A percentile compares a stretch with the other conserved stretches of the same genome.
These are phyloP conservation scores for Hemibagrus wyckioides DNA, from an alignment of 2,113 vertebrate genomes.

Conservation along the genomic window DNA sequence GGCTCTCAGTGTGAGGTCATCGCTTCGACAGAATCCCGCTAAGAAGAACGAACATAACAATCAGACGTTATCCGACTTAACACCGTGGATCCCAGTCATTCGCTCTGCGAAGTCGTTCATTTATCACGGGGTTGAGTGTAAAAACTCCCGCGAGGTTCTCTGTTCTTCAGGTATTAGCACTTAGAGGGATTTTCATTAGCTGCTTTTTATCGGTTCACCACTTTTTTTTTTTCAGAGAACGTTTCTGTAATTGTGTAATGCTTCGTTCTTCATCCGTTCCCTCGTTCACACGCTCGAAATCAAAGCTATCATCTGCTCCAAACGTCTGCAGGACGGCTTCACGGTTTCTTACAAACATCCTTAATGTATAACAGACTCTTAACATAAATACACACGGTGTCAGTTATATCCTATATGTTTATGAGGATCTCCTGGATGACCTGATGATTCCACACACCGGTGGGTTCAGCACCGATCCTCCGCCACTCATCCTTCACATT, in stretches of 20 bases:
- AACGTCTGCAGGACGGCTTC: too few species aligned
- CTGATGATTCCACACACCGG: not conserved
- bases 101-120: not conserved
- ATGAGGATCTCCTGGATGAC: not conserved
- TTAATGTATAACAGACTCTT: not conserved
- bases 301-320: not conserved
- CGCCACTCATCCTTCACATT: too few species aligned
- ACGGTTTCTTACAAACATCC: too few species aligned
- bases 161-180: slow-evolving; percentile 2
- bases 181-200: not conserved
- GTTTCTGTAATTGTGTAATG: not conserved
- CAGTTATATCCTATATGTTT: not conserved
- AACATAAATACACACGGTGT: not conserved
- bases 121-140: not conserved
- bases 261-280: not conserved
- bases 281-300: not conserved
- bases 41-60: not conserved
- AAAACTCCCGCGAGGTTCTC: not conserved
- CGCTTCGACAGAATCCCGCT: not conserved
- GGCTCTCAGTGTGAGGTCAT: not conserved
- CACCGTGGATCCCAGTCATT: not conserved
- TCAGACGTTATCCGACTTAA: not conserved
- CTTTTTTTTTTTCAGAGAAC: not conserved
- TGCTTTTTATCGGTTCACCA: not conserved
- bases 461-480: not conserved